phyloP scores from a whole-genome alignment of 37 sponge, comb jelly and placozoan genomes.

The Chondrilla cf. caribensis region DNA sequence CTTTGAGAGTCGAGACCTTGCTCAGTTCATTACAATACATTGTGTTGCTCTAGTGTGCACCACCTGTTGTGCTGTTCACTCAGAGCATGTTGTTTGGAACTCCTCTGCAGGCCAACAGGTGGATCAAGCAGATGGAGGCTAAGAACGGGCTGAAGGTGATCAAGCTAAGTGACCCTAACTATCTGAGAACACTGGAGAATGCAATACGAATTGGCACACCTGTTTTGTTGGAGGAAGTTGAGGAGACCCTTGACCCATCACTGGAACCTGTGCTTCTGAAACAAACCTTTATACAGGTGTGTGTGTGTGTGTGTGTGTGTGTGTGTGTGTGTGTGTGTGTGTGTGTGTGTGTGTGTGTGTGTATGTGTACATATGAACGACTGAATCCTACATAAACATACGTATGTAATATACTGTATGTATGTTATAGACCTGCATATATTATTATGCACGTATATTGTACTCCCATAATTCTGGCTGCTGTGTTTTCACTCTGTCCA shows the following conservation, averaged over 20 bases:
- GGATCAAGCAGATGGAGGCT: conserved; percentile 87
- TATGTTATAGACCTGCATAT: background rate
- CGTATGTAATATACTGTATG: too few species aligned
- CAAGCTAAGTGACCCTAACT: conserved; percentile 95
- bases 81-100: too few species aligned
- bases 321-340: too few species aligned
- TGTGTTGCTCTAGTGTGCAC: too few species aligned
- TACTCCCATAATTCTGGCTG: background rate
- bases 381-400: too few species aligned
- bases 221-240: conserved; percentile 96
- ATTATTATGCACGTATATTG: background rate
- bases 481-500: background rate
- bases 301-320: conserved; percentile 1
- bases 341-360: too few species aligned
- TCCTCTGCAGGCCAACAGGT: conserved; percentile 96
- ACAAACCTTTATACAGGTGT: conserved; percentile 93
- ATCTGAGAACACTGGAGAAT: conserved; percentile 96
- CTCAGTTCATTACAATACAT: too few species aligned
- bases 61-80: too few species aligned
- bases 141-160: conserved; percentile 96
- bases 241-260: conserved; percentile 93
- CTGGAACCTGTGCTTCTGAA: conserved; percentile 95
- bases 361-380: too few species aligned
- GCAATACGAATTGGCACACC: conserved; percentile 97
- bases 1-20: too few species aligned